Percentiles rank a stretch among this genome's conserved stretches.
phyloP scores from a whole-genome alignment of 2,797 vertebrate genomes.

The Rhodeus uyekii region DNA sequence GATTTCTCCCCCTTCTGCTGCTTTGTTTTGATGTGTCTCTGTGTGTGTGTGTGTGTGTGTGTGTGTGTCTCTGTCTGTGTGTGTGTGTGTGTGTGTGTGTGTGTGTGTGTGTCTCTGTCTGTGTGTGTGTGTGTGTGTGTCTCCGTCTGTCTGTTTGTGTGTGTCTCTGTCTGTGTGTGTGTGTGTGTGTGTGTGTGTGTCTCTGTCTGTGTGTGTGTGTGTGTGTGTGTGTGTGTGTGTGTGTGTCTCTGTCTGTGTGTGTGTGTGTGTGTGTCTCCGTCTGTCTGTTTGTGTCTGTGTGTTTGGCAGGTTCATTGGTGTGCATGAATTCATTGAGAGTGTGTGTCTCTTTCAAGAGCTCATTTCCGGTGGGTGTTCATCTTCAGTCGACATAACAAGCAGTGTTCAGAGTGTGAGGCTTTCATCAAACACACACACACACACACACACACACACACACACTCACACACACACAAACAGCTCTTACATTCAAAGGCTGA shows the following conservation, averaged over 20 bases:
- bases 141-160: neutral
- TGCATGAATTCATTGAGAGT: neutral
- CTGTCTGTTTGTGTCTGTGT: too few species aligned
- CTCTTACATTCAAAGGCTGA: neutral
- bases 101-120: neutral
- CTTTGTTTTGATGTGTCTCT: constrained; percentile 25
- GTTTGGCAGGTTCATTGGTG: neutral
- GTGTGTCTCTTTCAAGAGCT: neutral
- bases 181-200: too few species aligned
- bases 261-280: too few species aligned
- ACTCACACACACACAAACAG: neutral
- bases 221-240: neutral
- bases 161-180: too few species aligned
- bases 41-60: neutral
- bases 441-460: constrained; percentile 2
- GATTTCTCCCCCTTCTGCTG: constrained; percentile 4
- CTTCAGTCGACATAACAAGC: neutral
- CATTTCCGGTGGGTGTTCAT: constrained; percentile 1
- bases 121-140: too few species aligned
- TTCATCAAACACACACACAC: neutral
- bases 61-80: neutral
- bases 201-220: too few species aligned
- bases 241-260: too few species aligned
- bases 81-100: neutral
- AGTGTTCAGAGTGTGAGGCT: neutral